phyloP scores from a whole-genome alignment of 2,113 vertebrate genomes.

The Oreotrochilus melanogaster region DNA sequence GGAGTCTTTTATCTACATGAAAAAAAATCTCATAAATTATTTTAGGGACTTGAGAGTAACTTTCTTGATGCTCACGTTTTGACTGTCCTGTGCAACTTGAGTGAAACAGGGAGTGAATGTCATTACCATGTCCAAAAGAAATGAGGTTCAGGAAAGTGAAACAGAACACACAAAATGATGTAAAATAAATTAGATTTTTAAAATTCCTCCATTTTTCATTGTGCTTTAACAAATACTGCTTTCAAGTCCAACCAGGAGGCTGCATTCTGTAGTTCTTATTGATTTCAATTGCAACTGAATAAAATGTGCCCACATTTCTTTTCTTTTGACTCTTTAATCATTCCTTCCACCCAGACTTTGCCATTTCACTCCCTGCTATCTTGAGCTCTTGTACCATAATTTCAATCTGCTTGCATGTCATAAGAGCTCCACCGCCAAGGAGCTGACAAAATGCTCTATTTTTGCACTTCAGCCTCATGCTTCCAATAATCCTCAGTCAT shows the following conservation, averaged over 20 bases:
- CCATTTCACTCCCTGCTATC: fast-evolving
- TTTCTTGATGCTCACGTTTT: background rate
- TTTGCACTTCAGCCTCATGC: background rate
- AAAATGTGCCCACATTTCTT: background rate
- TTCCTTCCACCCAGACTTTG: background rate
- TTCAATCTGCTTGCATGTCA: background rate
- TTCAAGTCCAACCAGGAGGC: background rate
- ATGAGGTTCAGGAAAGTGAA: background rate
- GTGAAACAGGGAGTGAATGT: background rate
- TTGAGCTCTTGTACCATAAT: background rate
- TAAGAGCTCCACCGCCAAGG: background rate
- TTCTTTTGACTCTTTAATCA: slow-evolving; percentile 33
- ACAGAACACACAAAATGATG: background rate
- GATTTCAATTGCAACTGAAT: slow-evolving; percentile 23
- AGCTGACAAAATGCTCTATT: background rate
- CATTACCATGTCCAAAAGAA: background rate
- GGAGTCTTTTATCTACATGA: background rate
- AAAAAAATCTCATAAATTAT: background rate
- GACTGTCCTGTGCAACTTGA: background rate
- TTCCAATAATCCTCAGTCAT: background rate
- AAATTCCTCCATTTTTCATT: background rate
- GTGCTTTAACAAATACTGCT: slow-evolving; percentile 23
- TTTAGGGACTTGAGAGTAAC: background rate
- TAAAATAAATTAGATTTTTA: background rate
- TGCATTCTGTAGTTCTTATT: background rate